phyloP scores from a whole-genome alignment of 2,797 vertebrate genomes.

The Atherinosoma microstoma region DNA sequence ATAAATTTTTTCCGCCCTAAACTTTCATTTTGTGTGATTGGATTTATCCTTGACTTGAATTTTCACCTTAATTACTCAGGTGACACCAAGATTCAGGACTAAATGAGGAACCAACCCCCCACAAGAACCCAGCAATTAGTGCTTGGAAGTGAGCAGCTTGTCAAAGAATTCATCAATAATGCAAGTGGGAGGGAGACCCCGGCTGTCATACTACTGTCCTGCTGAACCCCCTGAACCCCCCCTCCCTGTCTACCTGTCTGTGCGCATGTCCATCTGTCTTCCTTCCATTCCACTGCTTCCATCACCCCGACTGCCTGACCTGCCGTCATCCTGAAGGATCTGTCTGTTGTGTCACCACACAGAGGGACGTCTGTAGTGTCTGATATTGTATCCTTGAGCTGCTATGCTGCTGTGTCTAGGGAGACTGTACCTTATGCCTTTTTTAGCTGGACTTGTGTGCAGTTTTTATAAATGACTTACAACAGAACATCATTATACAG shows the following conservation, averaged over 20 bases:
- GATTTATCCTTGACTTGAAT: neutral
- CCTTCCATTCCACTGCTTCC: constrained; percentile 1
- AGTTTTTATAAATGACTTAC: neutral
- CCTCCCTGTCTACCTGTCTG: constrained; percentile 59
- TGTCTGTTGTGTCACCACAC: constrained; percentile 10
- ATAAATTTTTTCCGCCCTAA: neutral
- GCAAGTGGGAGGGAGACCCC: constrained; percentile 72
- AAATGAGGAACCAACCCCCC: constrained; percentile 43
- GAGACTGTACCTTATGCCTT: constrained; percentile 5
- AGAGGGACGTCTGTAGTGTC: constrained; percentile 11
- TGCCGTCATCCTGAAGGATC: constrained; percentile 16
- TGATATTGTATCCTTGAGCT: constrained; percentile 35
- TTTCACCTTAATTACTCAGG: neutral
- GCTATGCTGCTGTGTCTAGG: neutral
- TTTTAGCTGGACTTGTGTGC: neutral
- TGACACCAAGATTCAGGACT: constrained; percentile 14
- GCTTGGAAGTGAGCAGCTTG: constrained; percentile 61
- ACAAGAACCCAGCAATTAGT: constrained; percentile 68
- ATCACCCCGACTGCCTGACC: constrained; percentile 32
- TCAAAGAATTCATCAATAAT: constrained; percentile 83
- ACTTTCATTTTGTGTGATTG: neutral
- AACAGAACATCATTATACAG: too few species aligned
- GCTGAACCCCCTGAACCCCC: constrained; percentile 27
- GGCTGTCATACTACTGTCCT: constrained; percentile 58
- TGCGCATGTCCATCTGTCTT: constrained; percentile 50